A percentile compares a stretch with the other conserved stretches of the same genome.
Evolutionary conservation across 2,113 vertebrate genomes (phyloP).

Genomic region (Rostratula benghalensis): DNA sequence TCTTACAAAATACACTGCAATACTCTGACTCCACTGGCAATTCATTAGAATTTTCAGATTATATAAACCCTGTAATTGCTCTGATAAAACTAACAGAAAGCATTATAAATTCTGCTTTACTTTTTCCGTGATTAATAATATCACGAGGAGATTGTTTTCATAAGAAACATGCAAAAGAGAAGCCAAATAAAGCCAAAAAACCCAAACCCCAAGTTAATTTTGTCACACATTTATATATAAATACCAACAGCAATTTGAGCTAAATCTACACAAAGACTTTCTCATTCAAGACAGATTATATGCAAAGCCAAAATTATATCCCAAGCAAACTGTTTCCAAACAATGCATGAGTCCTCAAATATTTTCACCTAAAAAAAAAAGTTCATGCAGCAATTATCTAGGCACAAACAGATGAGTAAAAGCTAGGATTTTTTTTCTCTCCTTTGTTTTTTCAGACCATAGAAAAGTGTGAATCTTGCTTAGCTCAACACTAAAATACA

Average conservation of each 20-base stretch:
- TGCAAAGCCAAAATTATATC: slow-evolving; percentile 47
- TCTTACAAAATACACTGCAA: background rate
- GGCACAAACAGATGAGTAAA: slow-evolving; percentile 8
- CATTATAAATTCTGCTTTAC: slow-evolving; percentile 8
- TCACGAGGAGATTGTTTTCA: slow-evolving; percentile 4
- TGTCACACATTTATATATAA: background rate
- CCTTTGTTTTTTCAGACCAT: background rate
- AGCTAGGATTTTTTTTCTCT: background rate
- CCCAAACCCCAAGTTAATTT: slow-evolving; percentile 5
- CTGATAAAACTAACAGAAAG: background rate
- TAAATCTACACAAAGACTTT: slow-evolving; percentile 6
- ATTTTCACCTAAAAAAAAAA: slow-evolving; percentile 10
- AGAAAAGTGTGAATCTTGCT: background rate
- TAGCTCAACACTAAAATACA: slow-evolving; percentile 4
- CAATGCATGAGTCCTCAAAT: slow-evolving; percentile 27
- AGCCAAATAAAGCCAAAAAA: slow-evolving; percentile 25
- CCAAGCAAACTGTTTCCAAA: slow-evolving; percentile 40
- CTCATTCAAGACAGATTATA: slow-evolving; percentile 53
- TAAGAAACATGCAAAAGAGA: slow-evolving; percentile 34
- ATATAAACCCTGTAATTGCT: background rate
- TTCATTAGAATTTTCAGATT: background rate
- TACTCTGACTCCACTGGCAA: background rate
- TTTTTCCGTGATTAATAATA: slow-evolving; percentile 24
- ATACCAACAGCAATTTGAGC: slow-evolving; percentile 43
- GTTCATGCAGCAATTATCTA: slow-evolving; percentile 24